Conservation (phyloP, 2,888 invertebrate genomes). For the Lycia hirtaria region DNA sequence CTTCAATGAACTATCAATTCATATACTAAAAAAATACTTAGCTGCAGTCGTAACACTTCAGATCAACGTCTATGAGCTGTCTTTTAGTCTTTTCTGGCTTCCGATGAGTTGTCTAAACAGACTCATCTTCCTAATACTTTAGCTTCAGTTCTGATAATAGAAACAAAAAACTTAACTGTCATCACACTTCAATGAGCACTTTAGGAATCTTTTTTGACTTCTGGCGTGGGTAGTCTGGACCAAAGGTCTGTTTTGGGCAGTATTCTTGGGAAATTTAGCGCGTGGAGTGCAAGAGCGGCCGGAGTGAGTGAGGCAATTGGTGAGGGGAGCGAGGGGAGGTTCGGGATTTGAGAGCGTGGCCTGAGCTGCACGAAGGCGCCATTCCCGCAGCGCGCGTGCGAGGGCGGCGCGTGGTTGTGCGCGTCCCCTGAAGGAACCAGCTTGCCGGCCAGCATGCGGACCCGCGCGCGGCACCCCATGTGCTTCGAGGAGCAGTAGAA, state of each 20-base stretch:
- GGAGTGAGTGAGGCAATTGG: constrained; percentile 64
- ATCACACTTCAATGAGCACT: not conserved
- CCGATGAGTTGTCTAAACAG: too few species aligned
- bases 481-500: constrained; percentile 82
- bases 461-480: constrained; percentile 77
- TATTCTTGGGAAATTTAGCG: constrained; percentile 73
- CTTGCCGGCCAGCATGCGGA: constrained; percentile 70
- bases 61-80: too few species aligned
- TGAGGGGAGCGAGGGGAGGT: constrained; percentile 58
- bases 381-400: constrained; percentile 79
- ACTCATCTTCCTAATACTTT: too few species aligned
- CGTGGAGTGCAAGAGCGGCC: constrained; percentile 68
- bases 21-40: too few species aligned
- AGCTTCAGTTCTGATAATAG: too few species aligned
- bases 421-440: constrained; percentile 73
- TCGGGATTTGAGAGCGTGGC: constrained; percentile 55
- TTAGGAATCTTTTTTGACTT: constrained; percentile 66
- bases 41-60: too few species aligned
- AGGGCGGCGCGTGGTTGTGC: constrained; percentile 78
- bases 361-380: constrained; percentile 79
- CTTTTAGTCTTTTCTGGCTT: too few species aligned
- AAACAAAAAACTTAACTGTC: not conserved
- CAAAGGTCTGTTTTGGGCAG: constrained; percentile 77
- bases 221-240: constrained; percentile 63
- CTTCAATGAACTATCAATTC: not conserved